Conservation (phyloP, 2,113 vertebrate species). For the Austrofundulus limnaeus region DNA sequence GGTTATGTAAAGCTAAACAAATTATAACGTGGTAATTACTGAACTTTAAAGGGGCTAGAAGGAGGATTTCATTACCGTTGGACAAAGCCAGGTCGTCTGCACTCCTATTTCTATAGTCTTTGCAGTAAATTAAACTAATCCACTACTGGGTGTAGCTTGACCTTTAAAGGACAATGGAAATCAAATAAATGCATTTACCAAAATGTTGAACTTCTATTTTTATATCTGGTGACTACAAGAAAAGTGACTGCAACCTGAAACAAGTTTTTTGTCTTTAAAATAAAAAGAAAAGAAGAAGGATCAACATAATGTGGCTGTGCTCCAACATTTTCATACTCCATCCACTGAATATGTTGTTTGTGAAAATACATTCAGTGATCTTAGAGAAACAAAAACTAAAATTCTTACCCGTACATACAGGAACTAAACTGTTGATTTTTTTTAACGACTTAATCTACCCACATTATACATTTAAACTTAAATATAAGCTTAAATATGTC, state of each 20-base stretch:
- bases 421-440: too few relatives aligned
- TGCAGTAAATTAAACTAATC: slow-evolving; percentile 9
- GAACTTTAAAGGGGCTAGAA: not conserved
- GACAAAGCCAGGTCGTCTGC: not conserved
- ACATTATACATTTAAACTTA: too few relatives aligned
- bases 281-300: not conserved
- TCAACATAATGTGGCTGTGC: not conserved
- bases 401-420: too few relatives aligned
- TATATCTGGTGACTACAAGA: not conserved
- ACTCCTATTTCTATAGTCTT: not conserved
- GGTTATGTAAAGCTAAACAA: not conserved
- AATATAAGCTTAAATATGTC: slow-evolving; percentile 40
- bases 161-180: slow-evolving; percentile 6
- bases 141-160: not conserved
- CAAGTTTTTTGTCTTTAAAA: not conserved
- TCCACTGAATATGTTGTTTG: too few relatives aligned
- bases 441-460: too few relatives aligned
- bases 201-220: slow-evolving; percentile 1
- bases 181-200: not conserved
- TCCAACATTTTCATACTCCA: not conserved
- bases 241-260: not conserved
- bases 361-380: too few relatives aligned
- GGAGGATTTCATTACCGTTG: slow-evolving; percentile 9
- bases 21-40: not conserved
- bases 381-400: too few relatives aligned